A percentile compares a stretch with the other conserved stretches of the same genome.
These are phyloP conservation scores for Argyra leucocephala DNA, from an alignment of 2,888 invertebrate genomes.

Conservation along the genomic window DNA sequence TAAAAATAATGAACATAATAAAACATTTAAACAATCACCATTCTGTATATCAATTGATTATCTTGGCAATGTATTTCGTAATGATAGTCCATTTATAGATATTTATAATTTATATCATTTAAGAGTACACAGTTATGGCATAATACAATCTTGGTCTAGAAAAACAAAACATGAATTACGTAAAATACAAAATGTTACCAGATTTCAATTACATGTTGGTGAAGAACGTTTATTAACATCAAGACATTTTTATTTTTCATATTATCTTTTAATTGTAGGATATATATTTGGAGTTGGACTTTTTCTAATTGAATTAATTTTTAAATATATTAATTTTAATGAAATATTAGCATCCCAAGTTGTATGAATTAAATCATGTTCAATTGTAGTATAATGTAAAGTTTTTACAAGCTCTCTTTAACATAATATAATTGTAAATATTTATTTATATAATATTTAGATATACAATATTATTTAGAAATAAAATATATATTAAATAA, in stretches of 20 bases:
- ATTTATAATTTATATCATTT: neutral
- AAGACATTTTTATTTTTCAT: neutral
- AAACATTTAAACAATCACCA: neutral
- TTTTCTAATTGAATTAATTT: too few species aligned
- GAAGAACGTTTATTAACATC: neutral
- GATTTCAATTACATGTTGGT: too few species aligned
- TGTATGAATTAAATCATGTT: too few species aligned
- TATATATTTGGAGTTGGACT: neutral
- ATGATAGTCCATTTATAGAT: neutral
- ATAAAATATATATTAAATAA: too few species aligned
- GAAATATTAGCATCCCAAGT: too few species aligned
- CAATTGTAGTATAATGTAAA: too few species aligned
- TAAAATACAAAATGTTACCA: neutral
- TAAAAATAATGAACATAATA: neutral
- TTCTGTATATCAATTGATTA: neutral
- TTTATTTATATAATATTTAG: too few species aligned
- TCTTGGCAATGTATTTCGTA: neutral
- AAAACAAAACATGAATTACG: neutral
- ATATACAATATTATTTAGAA: too few species aligned
- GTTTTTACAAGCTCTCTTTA: too few species aligned
- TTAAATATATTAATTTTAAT: too few species aligned
- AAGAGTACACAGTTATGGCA: neutral
- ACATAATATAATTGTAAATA: too few species aligned
- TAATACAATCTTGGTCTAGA: neutral
- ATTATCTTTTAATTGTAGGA: neutral